Evolutionary conservation across 2,113 vertebrate genomes (phyloP).

Genomic region (Herpailurus yagouaroundi): DNA sequence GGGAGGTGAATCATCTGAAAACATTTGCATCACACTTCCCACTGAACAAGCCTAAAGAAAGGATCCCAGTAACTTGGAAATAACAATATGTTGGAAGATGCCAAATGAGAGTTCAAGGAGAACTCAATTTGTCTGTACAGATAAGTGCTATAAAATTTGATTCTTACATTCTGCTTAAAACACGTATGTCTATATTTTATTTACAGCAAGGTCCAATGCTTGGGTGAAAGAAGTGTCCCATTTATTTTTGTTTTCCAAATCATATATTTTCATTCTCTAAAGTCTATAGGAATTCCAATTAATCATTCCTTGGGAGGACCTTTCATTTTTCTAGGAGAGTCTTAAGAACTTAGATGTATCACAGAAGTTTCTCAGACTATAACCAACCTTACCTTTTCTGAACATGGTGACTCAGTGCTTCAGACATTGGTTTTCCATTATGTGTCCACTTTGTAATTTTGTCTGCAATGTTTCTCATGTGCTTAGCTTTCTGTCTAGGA

Average conservation of each 20-base stretch:
- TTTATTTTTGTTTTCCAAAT: slow-evolving; percentile 9
- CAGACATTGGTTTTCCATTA: background rate
- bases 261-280: background rate
- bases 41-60: slow-evolving; percentile 58
- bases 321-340: background rate
- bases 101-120: slow-evolving; percentile 4
- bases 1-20: slow-evolving; percentile 65
- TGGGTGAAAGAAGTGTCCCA: background rate
- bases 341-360: background rate
- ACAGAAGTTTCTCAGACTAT: background rate
- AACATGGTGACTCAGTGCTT: background rate
- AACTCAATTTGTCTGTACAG: background rate
- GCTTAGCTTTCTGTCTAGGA: background rate
- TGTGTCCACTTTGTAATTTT: background rate
- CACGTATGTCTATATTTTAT: background rate
- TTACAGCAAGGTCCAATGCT: background rate
- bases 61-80: slow-evolving; percentile 28
- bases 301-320: background rate
- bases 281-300: background rate
- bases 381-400: background rate
- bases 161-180: background rate
- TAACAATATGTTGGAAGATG: slow-evolving; percentile 17
- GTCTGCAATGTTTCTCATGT: background rate
- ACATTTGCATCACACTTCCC: slow-evolving; percentile 71
- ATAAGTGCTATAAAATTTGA: background rate